Evolutionary conservation across 2,113 vertebrate genomes (phyloP), one percentile per base, ranked within the genome.

Genomic region (Atractosteus spatula): DNA sequence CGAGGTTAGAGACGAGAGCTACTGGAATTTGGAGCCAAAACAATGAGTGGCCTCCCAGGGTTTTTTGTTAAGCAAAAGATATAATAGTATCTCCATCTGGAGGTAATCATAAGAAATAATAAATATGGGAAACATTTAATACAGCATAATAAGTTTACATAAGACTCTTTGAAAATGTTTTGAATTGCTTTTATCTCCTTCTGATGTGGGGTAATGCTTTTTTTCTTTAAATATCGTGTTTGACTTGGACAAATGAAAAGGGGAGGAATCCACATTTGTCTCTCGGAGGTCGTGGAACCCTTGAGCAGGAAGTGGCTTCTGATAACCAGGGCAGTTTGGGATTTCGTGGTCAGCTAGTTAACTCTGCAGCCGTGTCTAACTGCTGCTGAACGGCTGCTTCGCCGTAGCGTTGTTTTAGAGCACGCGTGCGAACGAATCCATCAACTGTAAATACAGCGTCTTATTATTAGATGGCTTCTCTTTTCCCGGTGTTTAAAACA

Each of bases 121-220:
- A 92, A 91, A 90, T 88, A 88, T 77, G 85, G 86, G 86, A 91
- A 89, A 89, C 85, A 90, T 92, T 91, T 87, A 86, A 91, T 92
- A 84, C 83, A 87, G 86, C 86, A 87, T 86, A 87, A 89, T 86
- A 84, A 89, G 89, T 91, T 91, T 89, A 81, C 83, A 74, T 71
- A 89, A 76, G 87, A 81, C 89, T 81, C 84, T 77, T 82, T 74
- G 82, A 82, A 84, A 73, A 74, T 65, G 29, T 70, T 81, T 77
- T 65, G 51, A 69, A 75, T 79, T 51, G 10, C 10, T 51, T 51
- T 5, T 51, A 51, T 51, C 85, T 51, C 47, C 87, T 79, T 87
- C 83, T 86, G 85, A 88, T 88, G 88, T 90, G 86, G 86, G 87
- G 78, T 78, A 74, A 79, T 82, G 85, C 82, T 77, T 44, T 74